Evolutionary conservation across 2,888 invertebrate genomes (phyloP).

Genomic region (Melangyna quadrimaculata): DNA sequence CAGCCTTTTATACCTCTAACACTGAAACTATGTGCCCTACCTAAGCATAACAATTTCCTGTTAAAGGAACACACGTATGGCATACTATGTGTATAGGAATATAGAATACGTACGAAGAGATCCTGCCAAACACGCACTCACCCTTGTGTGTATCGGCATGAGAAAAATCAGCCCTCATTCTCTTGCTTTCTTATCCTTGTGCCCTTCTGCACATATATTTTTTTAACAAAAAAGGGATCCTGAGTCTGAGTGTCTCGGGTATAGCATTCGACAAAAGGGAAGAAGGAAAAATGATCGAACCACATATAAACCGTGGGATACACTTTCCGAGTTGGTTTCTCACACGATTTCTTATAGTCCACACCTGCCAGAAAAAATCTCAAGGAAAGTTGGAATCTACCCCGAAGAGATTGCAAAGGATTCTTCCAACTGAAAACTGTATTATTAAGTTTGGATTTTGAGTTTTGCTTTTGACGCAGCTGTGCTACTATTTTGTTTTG

Average conservation of each 20-base stretch:
- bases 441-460: slow-evolving; percentile 55
- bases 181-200: slow-evolving; percentile 39
- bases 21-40: slow-evolving; percentile 44
- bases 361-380: slow-evolving; percentile 78
- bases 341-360: slow-evolving; percentile 78
- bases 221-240: slow-evolving; percentile 47
- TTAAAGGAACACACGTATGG: slow-evolving; percentile 15
- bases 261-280: slow-evolving; percentile 73
- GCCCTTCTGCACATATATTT: slow-evolving; percentile 6
- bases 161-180: slow-evolving; percentile 65
- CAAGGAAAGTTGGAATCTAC: slow-evolving; percentile 53
- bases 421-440: slow-evolving; percentile 62
- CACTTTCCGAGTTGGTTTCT: slow-evolving; percentile 80
- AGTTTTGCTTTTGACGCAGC: slow-evolving; percentile 69
- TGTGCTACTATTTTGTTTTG: slow-evolving; percentile 67
- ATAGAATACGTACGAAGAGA: slow-evolving; percentile 23
- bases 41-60: slow-evolving; percentile 49
- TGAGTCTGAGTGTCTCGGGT: slow-evolving; percentile 39
- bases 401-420: slow-evolving; percentile 54
- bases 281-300: slow-evolving; percentile 73
- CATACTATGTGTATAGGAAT: background rate
- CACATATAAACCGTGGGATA: slow-evolving; percentile 79
- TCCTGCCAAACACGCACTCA: slow-evolving; percentile 52
- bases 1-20: slow-evolving; percentile 76
- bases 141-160: slow-evolving; percentile 55